Conservation (phyloP, 2,113 vertebrate species). For the Onychorhynchus coronatus region DNA sequence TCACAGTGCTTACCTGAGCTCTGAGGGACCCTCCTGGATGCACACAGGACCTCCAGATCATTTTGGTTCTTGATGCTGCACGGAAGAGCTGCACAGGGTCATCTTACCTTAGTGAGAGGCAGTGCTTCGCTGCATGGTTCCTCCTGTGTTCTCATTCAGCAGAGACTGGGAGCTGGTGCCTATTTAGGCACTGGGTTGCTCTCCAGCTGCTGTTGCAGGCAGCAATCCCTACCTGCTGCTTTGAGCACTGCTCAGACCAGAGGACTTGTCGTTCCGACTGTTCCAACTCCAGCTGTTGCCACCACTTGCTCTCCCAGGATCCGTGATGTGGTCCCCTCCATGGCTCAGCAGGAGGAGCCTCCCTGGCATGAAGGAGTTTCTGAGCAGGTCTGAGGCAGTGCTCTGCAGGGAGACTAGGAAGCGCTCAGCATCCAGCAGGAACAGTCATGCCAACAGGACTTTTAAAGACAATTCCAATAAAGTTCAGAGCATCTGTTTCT, state of each 20-base stretch:
- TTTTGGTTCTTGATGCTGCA: rapidly evolving
- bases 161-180: rapidly evolving
- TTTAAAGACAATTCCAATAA: background rate
- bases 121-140: background rate
- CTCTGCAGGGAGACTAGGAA: background rate
- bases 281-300: background rate
- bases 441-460: background rate
- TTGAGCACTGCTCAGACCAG: background rate
- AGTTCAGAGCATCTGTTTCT: background rate
- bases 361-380: background rate
- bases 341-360: background rate
- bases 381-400: background rate
- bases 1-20: rapidly evolving
- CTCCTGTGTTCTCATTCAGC: background rate
- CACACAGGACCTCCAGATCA: background rate
- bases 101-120: background rate
- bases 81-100: background rate
- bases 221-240: background rate
- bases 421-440: background rate
- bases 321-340: rapidly evolving
- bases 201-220: background rate
- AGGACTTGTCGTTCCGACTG: rapidly evolving
- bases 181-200: background rate
- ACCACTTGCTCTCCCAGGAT: background rate
- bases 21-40: background rate